These are phyloP conservation scores for Zeuzera pyrina DNA, from an alignment of 2,888 invertebrate genomes.

Conservation along the genomic window DNA sequence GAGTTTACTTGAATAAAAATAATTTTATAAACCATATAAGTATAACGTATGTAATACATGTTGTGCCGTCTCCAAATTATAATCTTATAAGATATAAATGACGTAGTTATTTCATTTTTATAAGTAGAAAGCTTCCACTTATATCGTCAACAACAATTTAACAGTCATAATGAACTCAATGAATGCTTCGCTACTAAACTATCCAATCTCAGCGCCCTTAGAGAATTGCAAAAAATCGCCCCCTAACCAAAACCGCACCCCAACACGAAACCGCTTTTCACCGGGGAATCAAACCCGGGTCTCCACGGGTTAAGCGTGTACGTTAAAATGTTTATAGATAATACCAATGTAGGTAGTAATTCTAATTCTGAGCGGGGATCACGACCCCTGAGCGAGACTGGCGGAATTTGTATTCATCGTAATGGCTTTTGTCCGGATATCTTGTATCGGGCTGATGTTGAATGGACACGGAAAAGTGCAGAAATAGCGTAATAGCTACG, in stretches of 20 bases:
- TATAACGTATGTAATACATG: too few relatives aligned
- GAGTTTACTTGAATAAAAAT: too few relatives aligned
- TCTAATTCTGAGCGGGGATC: conserved; percentile 41
- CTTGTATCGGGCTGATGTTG: conserved; percentile 38
- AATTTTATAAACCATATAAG: too few relatives aligned
- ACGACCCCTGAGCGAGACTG: conserved; percentile 31
- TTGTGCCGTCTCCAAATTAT: too few relatives aligned
- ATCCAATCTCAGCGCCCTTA: conserved; percentile 53
- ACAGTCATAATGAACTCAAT: conserved; percentile 52
- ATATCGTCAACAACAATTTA: conserved; percentile 49
- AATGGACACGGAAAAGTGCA: conserved; percentile 34
- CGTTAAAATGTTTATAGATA: conserved; percentile 72
- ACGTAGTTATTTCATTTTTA: conserved; percentile 3
- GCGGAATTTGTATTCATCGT: conserved; percentile 56
- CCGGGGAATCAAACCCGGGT: conserved; percentile 54
- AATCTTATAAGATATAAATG: too few relatives aligned
- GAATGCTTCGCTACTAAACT: conserved; percentile 34
- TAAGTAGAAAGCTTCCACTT: conserved; percentile 24
- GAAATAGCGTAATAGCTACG: conserved; percentile 22
- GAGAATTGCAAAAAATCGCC: conserved; percentile 50
- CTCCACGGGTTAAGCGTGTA: conserved; percentile 67
- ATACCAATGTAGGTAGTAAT: conserved; percentile 60
- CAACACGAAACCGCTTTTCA: conserved; percentile 42
- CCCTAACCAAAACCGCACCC: conserved; percentile 39
- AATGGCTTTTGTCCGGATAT: conserved; percentile 53